Evolutionary conservation across 53 echinoderm and acorn worm genomes (phyloP).

Genomic region (Mesocentrotus franciscanus): DNA sequence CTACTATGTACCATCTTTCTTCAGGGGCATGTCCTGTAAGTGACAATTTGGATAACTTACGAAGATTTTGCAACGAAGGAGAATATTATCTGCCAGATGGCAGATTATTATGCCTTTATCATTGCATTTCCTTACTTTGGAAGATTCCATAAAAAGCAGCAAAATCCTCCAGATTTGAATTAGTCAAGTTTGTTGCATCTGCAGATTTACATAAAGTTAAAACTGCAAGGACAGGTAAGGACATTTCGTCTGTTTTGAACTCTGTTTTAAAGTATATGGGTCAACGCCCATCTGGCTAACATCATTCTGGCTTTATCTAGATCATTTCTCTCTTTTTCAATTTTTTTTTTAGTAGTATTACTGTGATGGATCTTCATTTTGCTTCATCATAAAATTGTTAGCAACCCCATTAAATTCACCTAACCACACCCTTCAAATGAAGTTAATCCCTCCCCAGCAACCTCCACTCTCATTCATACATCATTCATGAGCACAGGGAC

Average conservation of each 20-base stretch:
- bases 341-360: background rate
- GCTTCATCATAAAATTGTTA: background rate
- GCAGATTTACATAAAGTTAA: background rate
- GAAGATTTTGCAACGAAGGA: background rate
- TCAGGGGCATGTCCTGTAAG: background rate
- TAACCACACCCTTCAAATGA: background rate
- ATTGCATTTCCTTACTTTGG: background rate
- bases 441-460: background rate
- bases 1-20: background rate
- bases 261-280: too few species aligned
- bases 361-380: background rate
- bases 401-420: background rate
- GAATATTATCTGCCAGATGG: background rate
- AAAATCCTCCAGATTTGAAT: background rate
- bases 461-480: background rate
- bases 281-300: too few species aligned
- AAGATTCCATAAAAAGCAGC: background rate
- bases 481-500: slow-evolving; percentile 1
- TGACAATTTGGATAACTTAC: background rate
- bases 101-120: background rate
- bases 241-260: too few species aligned
- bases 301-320: too few species aligned
- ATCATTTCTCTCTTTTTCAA: background rate
- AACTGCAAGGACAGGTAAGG: too few species aligned
- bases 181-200: background rate